Evolutionary conservation across 1,140 invertebrate species (phyloP).

Genomic region (Drosophila fuyamai): DNA sequence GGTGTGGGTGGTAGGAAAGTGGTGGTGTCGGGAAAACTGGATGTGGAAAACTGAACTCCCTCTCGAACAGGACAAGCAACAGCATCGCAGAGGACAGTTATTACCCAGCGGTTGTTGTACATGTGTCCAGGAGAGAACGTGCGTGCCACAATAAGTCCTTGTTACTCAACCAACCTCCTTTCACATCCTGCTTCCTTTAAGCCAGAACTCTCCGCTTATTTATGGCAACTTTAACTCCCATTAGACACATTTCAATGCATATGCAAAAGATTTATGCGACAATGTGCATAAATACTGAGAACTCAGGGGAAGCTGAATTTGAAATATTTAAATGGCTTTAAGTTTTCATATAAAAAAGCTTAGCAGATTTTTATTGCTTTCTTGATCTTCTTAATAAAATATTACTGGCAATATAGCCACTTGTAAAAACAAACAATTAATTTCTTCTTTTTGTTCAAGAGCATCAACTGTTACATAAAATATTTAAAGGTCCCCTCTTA

Average conservation of each 20-base stretch:
- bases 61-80: conserved; percentile 38
- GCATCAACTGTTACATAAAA: no score
- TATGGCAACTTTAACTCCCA: conserved; percentile 78
- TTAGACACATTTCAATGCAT: conserved; percentile 79
- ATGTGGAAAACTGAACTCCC: neutral
- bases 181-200: conserved; percentile 22
- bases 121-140: conserved; percentile 44
- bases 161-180: conserved; percentile 1
- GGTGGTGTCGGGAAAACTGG: neutral
- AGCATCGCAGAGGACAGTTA: conserved; percentile 46
- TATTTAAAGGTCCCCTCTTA: no score
- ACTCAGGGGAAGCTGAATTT: conserved; percentile 1
- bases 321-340: conserved; percentile 5
- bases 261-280: conserved; percentile 66
- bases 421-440: no score
- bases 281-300: conserved; percentile 38
- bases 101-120: conserved; percentile 55
- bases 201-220: conserved; percentile 60
- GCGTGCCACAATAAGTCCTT: conserved; percentile 42
- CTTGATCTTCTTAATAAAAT: no score
- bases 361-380: neutral
- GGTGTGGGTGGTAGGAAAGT: neutral
- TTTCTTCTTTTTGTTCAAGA: no score
- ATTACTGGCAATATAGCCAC: no score
- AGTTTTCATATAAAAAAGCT: neutral